Conservation (phyloP, 2,113 vertebrate genomes). For the Heterotilapia buettikoferi region DNA sequence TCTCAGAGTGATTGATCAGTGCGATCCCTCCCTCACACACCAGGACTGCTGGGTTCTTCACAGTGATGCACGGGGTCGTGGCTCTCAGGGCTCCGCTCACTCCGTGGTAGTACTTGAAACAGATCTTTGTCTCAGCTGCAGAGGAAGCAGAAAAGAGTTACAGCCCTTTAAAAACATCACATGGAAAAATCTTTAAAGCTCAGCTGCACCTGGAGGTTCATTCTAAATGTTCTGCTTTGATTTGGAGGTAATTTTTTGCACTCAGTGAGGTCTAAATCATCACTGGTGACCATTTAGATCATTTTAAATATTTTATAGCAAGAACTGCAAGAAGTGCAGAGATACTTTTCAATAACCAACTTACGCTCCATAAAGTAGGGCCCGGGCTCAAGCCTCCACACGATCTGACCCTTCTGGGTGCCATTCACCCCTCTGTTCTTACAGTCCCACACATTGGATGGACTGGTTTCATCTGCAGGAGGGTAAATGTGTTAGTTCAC, state of each 20-base stretch:
- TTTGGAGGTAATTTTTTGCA: neutral
- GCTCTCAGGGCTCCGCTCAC: conserved; percentile 93
- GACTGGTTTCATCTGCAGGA: conserved; percentile 91
- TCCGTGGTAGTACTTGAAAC: conserved; percentile 98
- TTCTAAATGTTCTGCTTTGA: neutral
- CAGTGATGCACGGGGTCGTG: conserved; percentile 95
- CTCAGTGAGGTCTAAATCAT: neutral
- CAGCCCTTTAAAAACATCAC: neutral
- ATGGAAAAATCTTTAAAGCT: neutral
- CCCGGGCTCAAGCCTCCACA: conserved; percentile 95
- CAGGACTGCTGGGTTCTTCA: conserved; percentile 92
- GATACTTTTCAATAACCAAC: conserved; percentile 42
- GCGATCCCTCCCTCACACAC: conserved; percentile 49
- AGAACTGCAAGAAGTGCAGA: neutral
- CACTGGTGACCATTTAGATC: neutral
- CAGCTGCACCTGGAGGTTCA: neutral
- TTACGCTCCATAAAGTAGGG: conserved; percentile 98
- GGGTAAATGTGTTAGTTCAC: neutral
- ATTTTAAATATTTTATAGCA: neutral
- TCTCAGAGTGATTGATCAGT: neutral
- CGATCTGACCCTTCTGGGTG: conserved; percentile 94
- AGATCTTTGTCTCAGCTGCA: conserved; percentile 96
- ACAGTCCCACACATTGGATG: conserved; percentile 98
- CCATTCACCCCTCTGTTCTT: conserved; percentile 98
- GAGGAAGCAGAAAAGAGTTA: conserved; percentile 25